phyloP scores from a whole-genome alignment of 2,797 vertebrate species.

The Miichthys miiuy region DNA sequence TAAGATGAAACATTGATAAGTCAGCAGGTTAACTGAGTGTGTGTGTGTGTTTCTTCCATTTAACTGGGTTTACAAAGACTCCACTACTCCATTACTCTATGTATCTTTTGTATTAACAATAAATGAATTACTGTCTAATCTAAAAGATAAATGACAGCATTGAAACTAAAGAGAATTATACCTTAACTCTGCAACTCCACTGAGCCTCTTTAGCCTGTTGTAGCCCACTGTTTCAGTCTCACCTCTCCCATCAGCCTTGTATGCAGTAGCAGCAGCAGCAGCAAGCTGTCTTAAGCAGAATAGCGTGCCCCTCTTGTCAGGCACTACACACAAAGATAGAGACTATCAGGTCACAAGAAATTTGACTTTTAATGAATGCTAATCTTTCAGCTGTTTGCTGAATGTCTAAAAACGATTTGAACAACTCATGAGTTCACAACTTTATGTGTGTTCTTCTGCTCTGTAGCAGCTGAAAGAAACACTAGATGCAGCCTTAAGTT shows the following conservation, averaged over 20 bases:
- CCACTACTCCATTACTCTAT: not conserved
- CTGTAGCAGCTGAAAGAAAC: no score
- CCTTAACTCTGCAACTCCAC: not conserved
- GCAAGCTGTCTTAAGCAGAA: not conserved
- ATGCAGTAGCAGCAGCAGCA: slow-evolving; percentile 3
- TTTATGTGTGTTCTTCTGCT: not conserved
- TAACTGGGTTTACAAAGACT: not conserved
- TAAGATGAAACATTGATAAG: not conserved
- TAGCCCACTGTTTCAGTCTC: not conserved
- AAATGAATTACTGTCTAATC: not conserved
- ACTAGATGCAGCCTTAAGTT: not conserved
- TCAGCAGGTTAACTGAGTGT: not conserved
- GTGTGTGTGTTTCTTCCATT: not conserved
- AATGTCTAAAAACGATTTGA: not conserved
- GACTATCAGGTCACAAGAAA: not conserved
- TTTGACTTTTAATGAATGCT: not conserved
- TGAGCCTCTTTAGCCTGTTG: not conserved
- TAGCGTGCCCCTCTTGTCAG: not conserved
- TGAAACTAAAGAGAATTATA: not conserved
- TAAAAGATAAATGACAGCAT: not conserved
- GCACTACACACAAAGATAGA: not conserved
- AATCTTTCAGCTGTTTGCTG: not conserved
- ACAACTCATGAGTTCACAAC: not conserved
- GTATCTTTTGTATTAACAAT: not conserved
- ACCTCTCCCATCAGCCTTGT: not conserved